A percentile compares a stretch with the other conserved stretches of the same genome.
Conservation (phyloP, 2,113 vertebrate species). For the Rallus limicola region DNA sequence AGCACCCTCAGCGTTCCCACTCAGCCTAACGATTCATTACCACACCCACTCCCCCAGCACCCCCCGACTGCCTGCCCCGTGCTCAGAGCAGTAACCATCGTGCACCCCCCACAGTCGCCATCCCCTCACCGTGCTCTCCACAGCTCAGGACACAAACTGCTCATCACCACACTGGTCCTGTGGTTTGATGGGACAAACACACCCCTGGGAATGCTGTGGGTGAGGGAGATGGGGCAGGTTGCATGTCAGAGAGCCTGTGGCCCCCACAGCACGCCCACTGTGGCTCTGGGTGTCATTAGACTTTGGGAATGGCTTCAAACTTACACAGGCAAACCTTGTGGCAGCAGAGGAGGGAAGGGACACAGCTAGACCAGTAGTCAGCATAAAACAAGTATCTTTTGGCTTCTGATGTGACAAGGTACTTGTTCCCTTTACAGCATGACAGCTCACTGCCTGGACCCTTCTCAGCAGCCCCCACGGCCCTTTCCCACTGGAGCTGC, state of each 20-base stretch:
- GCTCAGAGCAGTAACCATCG: background rate
- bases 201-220: background rate
- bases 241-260: background rate
- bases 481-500: background rate
- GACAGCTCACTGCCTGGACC: background rate
- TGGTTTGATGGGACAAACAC: background rate
- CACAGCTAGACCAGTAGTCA: background rate
- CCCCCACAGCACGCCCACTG: fast-evolving
- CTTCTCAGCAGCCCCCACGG: fast-evolving
- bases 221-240: background rate
- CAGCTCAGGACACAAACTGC: too few species aligned
- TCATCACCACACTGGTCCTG: too few species aligned
- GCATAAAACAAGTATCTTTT: background rate
- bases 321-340: background rate
- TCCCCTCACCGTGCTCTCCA: background rate
- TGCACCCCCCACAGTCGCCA: background rate
- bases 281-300: too few species aligned
- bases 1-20: background rate
- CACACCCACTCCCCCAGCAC: background rate
- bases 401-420: background rate
- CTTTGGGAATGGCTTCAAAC: background rate
- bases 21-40: background rate
- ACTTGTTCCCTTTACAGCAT: background rate
- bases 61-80: background rate
- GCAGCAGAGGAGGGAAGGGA: background rate